Evolutionary conservation across 2,888 invertebrate species (phyloP).

Genomic region (Drosophila eohydei): DNA sequence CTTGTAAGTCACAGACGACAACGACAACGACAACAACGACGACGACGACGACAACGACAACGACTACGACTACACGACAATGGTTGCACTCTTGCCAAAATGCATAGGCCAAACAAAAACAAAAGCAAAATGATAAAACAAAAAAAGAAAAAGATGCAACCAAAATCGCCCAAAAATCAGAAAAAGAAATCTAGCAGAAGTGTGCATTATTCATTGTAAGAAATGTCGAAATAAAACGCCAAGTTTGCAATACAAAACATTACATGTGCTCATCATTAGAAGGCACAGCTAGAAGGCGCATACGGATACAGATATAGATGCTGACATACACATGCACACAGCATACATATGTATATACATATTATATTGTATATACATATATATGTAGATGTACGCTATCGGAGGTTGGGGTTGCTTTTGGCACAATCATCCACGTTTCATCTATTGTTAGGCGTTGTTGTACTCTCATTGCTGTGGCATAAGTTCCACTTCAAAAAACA

Average conservation of each 20-base stretch:
- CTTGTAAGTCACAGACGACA: slow-evolving; percentile 69
- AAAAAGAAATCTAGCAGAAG: slow-evolving; percentile 43
- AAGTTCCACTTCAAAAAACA: slow-evolving; percentile 80
- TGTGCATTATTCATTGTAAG: slow-evolving; percentile 75
- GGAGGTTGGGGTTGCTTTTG: slow-evolving; percentile 50
- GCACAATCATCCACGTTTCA: slow-evolving; percentile 76
- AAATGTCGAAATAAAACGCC: slow-evolving; percentile 76
- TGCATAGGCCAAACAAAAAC: slow-evolving; percentile 29
- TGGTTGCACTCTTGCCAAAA: slow-evolving; percentile 70
- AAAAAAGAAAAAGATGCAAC: slow-evolving; percentile 22
- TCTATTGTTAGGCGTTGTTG: slow-evolving; percentile 69
- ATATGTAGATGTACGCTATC: slow-evolving; percentile 12
- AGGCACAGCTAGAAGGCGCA: slow-evolving; percentile 20
- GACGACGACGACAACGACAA: slow-evolving; percentile 7
- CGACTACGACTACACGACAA: slow-evolving; percentile 50
- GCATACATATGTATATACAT: not conserved
- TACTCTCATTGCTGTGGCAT: slow-evolving; percentile 64
- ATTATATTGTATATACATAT: not conserved
- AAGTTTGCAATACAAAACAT: slow-evolving; percentile 76
- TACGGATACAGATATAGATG: slow-evolving; percentile 14
- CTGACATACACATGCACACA: slow-evolving; percentile 28
- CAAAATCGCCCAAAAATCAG: slow-evolving; percentile 54
- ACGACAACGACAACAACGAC: slow-evolving; percentile 61
- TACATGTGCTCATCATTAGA: slow-evolving; percentile 80
- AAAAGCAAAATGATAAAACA: slow-evolving; percentile 16